Base-by-base conservation (phyloP, 2,113 vertebrate genomes). In the Origma solitaria region DNA sequence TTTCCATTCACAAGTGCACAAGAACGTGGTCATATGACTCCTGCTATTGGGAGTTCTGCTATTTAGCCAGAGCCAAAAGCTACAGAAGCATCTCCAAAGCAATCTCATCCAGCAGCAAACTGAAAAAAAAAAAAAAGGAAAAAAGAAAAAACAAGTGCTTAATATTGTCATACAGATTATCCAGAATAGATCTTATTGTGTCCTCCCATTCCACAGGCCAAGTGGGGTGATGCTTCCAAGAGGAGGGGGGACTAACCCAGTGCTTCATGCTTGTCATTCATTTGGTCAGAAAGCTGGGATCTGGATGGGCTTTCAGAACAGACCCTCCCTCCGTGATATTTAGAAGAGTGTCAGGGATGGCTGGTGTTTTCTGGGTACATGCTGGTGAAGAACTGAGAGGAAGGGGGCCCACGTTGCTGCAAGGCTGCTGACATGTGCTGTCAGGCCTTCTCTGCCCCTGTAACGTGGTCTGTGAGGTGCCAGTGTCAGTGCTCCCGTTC, bases 1-100 rank as follows among this genome's bases (percentile, higher is more conserved):
- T 93, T 96, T 95, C 62, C 62, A 86, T 94, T 91, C 66, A 94
- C 19, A 49, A 69, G 44, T 65, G 65, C 57, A 79, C 61, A 77
- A 56, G 70, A 77, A 35, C 62, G 14, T 50, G 45, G 42, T 87
- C 57, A 51, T 56, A 66, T 58, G 53, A 86, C 25, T 92, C 22
- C 61, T 84, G 73, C 37, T 61, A 5, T 44, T 85, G 61, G 42
- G 66, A 92, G 25, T 45, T 79, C 50, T 56, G 13, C 56, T 84
- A 60, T 79, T 84, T 88, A 71, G 16, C 17, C 42, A 69, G 61
- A 82, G 53, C 81, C 70, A 94, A 80, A 81, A 89, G 22, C 72
- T 82, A 42, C 73, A 84, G 92, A 87, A 86, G 35, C 64, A 81
- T 58, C 71, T 31, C 75, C 93, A 79, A 68, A 92, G 35, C n/a